phyloP scores from a whole-genome alignment of 2,797 vertebrate genomes.

The Chiloscyllium punctatum region DNA sequence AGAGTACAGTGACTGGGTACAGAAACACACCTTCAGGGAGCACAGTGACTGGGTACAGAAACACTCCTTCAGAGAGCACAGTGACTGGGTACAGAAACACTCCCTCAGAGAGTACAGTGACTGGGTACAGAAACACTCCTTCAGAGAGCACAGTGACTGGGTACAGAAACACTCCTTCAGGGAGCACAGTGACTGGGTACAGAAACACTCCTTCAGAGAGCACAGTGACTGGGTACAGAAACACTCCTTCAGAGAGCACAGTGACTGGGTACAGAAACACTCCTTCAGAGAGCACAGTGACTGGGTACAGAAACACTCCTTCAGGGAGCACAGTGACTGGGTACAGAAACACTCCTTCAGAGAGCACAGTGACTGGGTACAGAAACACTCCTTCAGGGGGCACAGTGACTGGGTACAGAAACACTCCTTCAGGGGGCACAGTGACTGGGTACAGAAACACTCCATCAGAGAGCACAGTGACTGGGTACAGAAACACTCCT shows the following conservation, averaged over 20 bases:
- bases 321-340: neutral
- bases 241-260: neutral
- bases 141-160: neutral
- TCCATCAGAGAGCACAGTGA: neutral
- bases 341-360: neutral
- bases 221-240: neutral
- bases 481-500: too few relatives aligned
- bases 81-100: too few relatives aligned
- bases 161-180: too few relatives aligned
- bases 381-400: too few relatives aligned
- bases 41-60: neutral
- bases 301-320: too few relatives aligned
- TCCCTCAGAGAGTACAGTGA: neutral
- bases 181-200: too few relatives aligned
- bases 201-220: too few relatives aligned
- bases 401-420: too few relatives aligned
- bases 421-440: neutral
- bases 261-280: too few relatives aligned
- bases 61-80: too few relatives aligned
- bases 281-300: too few relatives aligned
- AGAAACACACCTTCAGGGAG: neutral
- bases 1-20: neutral
- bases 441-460: neutral
- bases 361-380: neutral
- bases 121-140: neutral